Evolutionary conservation across 2,797 vertebrate species (phyloP).

Genomic region (Enteromius viviparus): DNA sequence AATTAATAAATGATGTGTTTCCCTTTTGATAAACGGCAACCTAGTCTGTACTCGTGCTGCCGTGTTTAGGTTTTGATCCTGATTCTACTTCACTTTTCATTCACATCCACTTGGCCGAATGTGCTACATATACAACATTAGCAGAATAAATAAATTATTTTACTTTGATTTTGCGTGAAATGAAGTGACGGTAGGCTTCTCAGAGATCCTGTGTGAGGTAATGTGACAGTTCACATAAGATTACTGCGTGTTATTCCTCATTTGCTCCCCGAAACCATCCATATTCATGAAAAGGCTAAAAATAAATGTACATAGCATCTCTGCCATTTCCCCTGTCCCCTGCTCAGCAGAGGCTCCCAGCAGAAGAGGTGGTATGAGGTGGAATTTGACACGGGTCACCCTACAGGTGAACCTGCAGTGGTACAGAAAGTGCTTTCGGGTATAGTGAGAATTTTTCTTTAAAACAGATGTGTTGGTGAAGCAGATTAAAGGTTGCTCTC

Average conservation of each 20-base stretch:
- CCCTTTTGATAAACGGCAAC: conserved; percentile 3
- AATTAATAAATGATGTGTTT: conserved; percentile 13
- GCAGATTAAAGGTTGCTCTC: conserved; percentile 40
- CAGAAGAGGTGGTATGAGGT: conserved; percentile 17
- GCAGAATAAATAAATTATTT: conserved; percentile 12
- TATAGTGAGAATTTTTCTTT: conserved; percentile 41
- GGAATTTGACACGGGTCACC: conserved; percentile 22
- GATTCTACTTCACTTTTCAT: not conserved
- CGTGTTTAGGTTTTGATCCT: conserved; percentile 20
- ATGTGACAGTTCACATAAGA: conserved; percentile 3
- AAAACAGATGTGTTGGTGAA: conserved; percentile 18
- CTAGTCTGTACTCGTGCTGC: not conserved
- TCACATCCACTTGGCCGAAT: not conserved
- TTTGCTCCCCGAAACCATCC: conserved; percentile 34
- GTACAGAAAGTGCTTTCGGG: not conserved
- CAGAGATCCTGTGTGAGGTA: not conserved
- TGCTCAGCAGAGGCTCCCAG: conserved; percentile 3
- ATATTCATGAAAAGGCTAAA: conserved; percentile 55
- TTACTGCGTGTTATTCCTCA: conserved; percentile 28
- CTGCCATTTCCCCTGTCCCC: not conserved
- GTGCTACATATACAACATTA: not conserved
- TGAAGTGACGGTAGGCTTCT: not conserved
- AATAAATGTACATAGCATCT: conserved; percentile 40
- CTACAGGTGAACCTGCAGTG: conserved; percentile 40
- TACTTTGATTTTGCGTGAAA: conserved; percentile 7